A percentile compares a stretch with the other conserved stretches of the same genome.
Evolutionary conservation across 2,797 vertebrate genomes (phyloP).

Genomic region (Enteromius fasciolatus): DNA sequence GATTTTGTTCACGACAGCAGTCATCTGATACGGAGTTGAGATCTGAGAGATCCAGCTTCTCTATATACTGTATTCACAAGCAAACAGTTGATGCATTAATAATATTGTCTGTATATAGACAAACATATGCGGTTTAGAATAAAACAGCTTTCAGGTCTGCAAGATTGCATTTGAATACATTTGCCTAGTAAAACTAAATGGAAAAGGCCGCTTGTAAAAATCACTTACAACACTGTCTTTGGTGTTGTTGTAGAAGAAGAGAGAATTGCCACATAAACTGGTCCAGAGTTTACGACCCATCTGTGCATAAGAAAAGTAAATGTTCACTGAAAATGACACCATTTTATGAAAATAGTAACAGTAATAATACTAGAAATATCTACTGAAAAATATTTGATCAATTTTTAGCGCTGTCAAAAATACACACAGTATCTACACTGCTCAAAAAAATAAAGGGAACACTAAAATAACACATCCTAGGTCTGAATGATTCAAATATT

Average conservation of each 20-base stretch:
- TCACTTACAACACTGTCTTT: conserved; percentile 77
- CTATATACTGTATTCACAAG: conserved; percentile 76
- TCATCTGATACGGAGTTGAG: conserved; percentile 76
- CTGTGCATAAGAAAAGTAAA: conserved; percentile 63
- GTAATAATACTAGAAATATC: not conserved
- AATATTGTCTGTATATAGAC: not conserved
- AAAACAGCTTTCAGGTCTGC: not conserved
- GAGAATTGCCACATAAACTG: conserved; percentile 76
- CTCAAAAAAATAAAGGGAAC: no score
- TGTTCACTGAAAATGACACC: not conserved
- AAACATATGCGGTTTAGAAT: not conserved
- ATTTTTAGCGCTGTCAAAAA: not conserved
- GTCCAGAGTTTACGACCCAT: conserved; percentile 79
- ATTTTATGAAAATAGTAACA: not conserved
- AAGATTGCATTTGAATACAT: not conserved
- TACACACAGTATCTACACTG: no score
- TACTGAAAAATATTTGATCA: not conserved
- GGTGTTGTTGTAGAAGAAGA: conserved; percentile 81
- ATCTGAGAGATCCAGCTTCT: conserved; percentile 77
- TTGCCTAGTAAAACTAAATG: not conserved
- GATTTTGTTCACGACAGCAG: conserved; percentile 63
- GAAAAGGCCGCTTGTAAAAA: not conserved
- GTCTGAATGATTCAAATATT: no score
- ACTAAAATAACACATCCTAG: no score
- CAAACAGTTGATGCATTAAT: conserved; percentile 6